Percentiles rank a stretch among this genome's conserved stretches.
Conservation (phyloP, 1,140 invertebrate genomes). For the Zophobas atratus region DNA sequence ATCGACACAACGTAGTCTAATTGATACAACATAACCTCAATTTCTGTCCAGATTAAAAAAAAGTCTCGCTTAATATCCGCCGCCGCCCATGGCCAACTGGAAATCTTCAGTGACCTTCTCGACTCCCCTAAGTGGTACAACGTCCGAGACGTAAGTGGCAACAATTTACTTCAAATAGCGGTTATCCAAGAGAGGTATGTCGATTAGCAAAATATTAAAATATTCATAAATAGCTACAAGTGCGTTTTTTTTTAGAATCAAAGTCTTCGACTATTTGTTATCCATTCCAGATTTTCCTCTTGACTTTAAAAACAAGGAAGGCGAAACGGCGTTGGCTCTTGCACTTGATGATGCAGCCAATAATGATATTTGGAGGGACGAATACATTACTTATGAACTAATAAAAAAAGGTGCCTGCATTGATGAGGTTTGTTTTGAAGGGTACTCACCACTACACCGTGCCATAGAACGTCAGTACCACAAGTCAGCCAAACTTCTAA, state of each 20-base stretch:
- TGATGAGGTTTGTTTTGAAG: not conserved
- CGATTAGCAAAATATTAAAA: not conserved
- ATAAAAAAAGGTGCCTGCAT: constrained; percentile 17
- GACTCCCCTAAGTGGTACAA: constrained; percentile 23
- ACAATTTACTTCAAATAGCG: constrained; percentile 13
- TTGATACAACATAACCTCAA: not conserved
- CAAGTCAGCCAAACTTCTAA: not conserved
- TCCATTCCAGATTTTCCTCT: not conserved
- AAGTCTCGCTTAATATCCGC: not conserved
- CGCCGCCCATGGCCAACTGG: not conserved
- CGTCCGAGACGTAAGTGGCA: not conserved
- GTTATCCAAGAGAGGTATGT: constrained; percentile 10
- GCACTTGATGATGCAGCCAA: too few relatives aligned
- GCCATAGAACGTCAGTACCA: not conserved
- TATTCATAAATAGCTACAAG: not conserved
- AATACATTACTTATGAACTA: not conserved
- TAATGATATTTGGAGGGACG: not conserved
- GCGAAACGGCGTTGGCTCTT: not conserved
- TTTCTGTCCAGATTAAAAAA: constrained; percentile 13
- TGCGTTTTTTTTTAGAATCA: not conserved
- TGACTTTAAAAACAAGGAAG: not conserved
- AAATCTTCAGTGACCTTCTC: not conserved
- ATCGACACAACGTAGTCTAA: not conserved
- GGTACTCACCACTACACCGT: not conserved
- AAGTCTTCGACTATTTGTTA: constrained; percentile 18